Percentiles rank a stretch among this genome's conserved stretches.
These are phyloP conservation scores for Circaetus gallicus DNA, from an alignment of 2,113 vertebrate genomes.

Conservation along the genomic window DNA sequence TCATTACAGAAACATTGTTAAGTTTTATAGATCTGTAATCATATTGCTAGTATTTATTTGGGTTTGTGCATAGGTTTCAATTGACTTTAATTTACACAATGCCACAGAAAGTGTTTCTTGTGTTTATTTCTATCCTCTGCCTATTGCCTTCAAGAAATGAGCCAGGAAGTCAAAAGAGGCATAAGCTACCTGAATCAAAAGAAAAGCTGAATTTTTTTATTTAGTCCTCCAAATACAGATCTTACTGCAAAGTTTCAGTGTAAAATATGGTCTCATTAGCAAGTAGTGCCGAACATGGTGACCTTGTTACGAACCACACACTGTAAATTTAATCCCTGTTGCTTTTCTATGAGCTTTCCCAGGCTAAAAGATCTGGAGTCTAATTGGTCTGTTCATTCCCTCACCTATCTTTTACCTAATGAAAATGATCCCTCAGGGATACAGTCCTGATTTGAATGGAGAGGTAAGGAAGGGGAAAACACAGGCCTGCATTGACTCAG, in stretches of 20 bases:
- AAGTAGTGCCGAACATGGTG: background rate
- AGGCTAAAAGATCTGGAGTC: background rate
- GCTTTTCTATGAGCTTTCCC: background rate
- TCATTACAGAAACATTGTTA: background rate
- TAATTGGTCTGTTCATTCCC: background rate
- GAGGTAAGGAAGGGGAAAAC: background rate
- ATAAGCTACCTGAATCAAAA: background rate
- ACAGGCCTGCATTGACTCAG: background rate
- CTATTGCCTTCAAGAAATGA: background rate
- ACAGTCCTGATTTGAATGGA: background rate
- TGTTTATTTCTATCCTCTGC: background rate
- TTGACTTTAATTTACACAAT: background rate
- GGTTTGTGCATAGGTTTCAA: background rate
- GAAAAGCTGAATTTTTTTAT: background rate
- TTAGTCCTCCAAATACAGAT: background rate
- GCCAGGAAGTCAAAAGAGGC: background rate
- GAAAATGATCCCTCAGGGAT: background rate
- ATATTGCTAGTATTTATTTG: background rate
- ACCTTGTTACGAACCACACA: background rate
- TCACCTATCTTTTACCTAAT: background rate
- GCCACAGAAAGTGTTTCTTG: background rate
- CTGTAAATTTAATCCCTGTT: background rate
- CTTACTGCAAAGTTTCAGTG: background rate
- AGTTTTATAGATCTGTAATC: background rate
- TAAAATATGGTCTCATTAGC: constrained; percentile 4